Evolutionary conservation across 2,888 invertebrate genomes (phyloP).

Genomic region (Cheilosia pagana): DNA sequence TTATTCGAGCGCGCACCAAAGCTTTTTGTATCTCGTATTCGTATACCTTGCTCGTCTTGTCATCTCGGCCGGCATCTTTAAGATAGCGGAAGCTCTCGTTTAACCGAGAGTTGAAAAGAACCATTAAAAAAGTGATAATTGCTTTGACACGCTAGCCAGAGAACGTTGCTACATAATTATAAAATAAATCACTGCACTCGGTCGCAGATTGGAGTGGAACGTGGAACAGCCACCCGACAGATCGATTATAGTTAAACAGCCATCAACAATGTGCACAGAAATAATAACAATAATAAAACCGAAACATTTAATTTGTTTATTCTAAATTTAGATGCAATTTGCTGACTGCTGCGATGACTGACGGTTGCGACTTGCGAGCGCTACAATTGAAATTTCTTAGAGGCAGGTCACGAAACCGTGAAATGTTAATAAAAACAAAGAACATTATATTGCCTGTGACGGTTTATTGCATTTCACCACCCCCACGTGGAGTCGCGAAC

Average conservation of each 20-base stretch:
- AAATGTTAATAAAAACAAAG: conserved; percentile 54
- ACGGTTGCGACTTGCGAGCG: conserved; percentile 7
- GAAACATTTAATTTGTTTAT: conserved; percentile 55
- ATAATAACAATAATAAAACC: conserved; percentile 36
- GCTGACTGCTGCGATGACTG: not conserved
- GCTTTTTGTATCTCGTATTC: not conserved
- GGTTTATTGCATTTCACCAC: conserved; percentile 56
- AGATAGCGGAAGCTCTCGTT: not conserved
- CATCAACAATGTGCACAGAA: conserved; percentile 31
- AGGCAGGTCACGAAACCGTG: conserved; percentile 70
- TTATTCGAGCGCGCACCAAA: conserved; percentile 17
- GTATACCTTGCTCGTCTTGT: not conserved
- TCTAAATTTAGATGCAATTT: conserved; percentile 70
- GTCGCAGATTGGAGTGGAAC: not conserved
- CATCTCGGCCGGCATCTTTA: not conserved
- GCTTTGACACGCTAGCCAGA: not conserved
- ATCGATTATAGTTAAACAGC: conserved; percentile 49
- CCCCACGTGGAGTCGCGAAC: conserved; percentile 38
- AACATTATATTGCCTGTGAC: conserved; percentile 33
- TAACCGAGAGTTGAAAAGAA: conserved; percentile 43
- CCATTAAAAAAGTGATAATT: conserved; percentile 46
- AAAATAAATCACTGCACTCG: conserved; percentile 9
- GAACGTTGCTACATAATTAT: conserved; percentile 6
- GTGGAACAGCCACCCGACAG: not conserved
- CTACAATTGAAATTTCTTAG: conserved; percentile 66